Evolutionary conservation across 2,797 vertebrate species (phyloP).

Genomic region (Macroramphosus scolopax): DNA sequence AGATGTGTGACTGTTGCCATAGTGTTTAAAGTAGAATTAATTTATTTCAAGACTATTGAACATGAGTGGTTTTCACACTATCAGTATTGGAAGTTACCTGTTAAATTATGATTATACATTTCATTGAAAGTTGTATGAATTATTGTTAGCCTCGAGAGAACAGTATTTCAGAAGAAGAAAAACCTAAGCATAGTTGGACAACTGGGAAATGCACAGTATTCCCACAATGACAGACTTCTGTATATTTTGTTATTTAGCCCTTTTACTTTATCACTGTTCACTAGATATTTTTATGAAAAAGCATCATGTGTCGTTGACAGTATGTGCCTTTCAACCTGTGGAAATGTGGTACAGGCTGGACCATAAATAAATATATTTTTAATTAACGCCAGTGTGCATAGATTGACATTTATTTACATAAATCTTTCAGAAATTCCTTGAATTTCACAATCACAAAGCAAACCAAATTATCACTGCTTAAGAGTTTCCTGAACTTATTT

Average conservation of each 20-base stretch:
- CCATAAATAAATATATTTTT: constrained; percentile 81
- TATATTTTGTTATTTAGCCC: constrained; percentile 52
- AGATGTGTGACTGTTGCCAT: constrained; percentile 41
- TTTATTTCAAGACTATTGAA: constrained; percentile 65
- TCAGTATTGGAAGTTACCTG: constrained; percentile 67
- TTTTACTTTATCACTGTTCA: constrained; percentile 56
- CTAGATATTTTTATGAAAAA: constrained; percentile 49
- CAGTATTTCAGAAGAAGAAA: constrained; percentile 1
- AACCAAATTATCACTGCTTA: constrained; percentile 9
- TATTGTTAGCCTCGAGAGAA: constrained; percentile 23
- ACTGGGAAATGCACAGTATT: constrained; percentile 51
- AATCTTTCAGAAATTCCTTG: background rate
- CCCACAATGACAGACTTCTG: constrained; percentile 39
- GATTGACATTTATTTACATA: constrained; percentile 41
- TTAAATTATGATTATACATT: constrained; percentile 29
- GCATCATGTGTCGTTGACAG: constrained; percentile 53
- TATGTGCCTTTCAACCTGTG: constrained; percentile 82
- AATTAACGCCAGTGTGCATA: constrained; percentile 54
- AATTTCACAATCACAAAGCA: constrained; percentile 7
- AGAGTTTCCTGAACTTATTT: constrained; percentile 3
- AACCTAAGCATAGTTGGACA: constrained; percentile 34
- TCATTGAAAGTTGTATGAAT: constrained; percentile 31
- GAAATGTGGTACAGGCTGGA: constrained; percentile 61
- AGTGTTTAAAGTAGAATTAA: constrained; percentile 58
- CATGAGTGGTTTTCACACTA: constrained; percentile 44